A percentile compares a stretch with the other conserved stretches of the same genome.
phyloP scores from a whole-genome alignment of 2,113 vertebrate genomes.

The Amia ocellicauda region DNA sequence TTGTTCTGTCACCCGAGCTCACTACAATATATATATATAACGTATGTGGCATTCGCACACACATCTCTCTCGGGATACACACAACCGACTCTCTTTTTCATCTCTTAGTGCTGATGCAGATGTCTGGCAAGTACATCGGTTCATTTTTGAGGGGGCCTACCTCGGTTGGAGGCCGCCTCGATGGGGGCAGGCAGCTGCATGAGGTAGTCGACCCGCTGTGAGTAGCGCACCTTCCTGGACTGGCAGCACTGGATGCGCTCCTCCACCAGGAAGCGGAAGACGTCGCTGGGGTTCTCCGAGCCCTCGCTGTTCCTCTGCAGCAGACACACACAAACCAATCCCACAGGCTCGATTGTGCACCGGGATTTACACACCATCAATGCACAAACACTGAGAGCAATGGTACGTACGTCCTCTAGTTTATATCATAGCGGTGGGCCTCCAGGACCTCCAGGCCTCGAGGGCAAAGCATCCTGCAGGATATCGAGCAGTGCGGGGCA shows the following conservation, averaged over 20 bases:
- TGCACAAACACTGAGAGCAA: no score
- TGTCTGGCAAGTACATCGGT: background rate
- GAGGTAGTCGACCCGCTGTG: slow-evolving; percentile 85
- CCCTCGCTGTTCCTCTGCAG: slow-evolving; percentile 85
- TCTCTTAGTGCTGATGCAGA: no score
- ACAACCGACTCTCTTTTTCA: background rate
- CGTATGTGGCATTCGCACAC: slow-evolving; percentile 9
- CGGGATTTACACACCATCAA: no score
- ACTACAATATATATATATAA: no score
- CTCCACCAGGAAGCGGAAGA: slow-evolving; percentile 93
- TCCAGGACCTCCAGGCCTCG: no score
- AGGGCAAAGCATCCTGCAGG: no score
- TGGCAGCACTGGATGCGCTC: slow-evolving; percentile 95
- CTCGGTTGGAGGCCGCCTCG: slow-evolving; percentile 88
- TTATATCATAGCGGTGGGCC: no score
- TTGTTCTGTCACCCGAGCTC: no score
- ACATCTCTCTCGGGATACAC: background rate
- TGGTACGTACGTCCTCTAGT: no score
- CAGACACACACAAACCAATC: slow-evolving; percentile 17
- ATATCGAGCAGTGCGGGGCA: no score
- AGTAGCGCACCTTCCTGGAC: slow-evolving; percentile 87
- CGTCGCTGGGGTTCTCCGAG: slow-evolving; percentile 89
- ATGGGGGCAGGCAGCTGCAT: slow-evolving; percentile 90
- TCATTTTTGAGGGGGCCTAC: slow-evolving; percentile 61
- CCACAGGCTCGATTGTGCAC: no score